These are phyloP conservation scores for Platygyra sinensis DNA, from an alignment of 64 coral and sea anemone species.

Conservation along the genomic window DNA sequence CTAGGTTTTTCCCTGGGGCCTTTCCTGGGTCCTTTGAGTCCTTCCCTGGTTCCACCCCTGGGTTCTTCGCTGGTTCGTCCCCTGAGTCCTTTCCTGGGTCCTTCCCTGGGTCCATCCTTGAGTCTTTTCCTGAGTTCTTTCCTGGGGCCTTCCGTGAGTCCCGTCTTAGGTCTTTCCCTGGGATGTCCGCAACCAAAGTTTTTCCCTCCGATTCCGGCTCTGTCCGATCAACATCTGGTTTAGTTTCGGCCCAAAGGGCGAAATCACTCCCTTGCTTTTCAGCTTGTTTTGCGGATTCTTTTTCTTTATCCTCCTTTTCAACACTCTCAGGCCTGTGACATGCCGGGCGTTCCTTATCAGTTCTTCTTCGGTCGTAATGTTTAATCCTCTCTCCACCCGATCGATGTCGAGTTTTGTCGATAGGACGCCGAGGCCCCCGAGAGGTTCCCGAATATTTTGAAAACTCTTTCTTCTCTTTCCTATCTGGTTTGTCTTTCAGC, in stretches of 20 bases:
- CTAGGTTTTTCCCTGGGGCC: too few relatives aligned
- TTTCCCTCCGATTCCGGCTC: not conserved
- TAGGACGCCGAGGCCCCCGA: not conserved
- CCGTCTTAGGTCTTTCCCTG: not conserved
- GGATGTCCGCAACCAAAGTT: not conserved
- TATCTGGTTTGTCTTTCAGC: not conserved
- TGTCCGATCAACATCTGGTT: not conserved
- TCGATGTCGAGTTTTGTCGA: not conserved
- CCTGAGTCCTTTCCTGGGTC: not conserved
- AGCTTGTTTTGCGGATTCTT: not conserved
- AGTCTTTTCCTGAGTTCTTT: not conserved
- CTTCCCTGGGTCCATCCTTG: not conserved
- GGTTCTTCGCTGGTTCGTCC: too few relatives aligned
- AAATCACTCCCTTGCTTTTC: not conserved
- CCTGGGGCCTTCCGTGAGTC: too few relatives aligned
- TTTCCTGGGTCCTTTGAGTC: too few relatives aligned
- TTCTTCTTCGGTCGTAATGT: not conserved
- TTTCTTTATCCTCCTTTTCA: not conserved
- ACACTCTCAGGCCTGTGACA: not conserved
- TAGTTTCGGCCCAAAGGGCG: not conserved
- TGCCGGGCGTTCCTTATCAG: not conserved
- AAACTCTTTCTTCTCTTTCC: not conserved
- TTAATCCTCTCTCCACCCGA: not conserved
- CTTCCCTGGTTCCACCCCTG: not conserved
- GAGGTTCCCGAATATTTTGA: not conserved